Evolutionary conservation across 2,888 invertebrate genomes (phyloP), one percentile per base, ranked within the genome.

Genomic region (Diploptera punctata): DNA sequence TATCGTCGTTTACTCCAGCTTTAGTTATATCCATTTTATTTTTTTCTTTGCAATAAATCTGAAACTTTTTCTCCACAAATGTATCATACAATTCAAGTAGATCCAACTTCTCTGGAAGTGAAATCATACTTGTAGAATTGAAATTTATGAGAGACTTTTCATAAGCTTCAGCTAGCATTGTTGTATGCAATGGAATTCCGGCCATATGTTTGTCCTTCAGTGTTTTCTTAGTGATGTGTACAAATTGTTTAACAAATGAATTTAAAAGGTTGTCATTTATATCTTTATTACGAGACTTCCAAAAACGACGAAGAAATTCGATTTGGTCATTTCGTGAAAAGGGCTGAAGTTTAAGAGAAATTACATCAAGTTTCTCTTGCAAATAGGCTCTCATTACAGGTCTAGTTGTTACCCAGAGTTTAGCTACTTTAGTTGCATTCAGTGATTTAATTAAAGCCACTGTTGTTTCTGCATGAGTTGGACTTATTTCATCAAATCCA

Each of bases 401-500:
- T 21, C 73, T 31, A 2, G 73, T 57, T 19, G 73, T 71, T 29
- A 73, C 43, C 67, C 67, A 73, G 29, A 73, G 26, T 68, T 47
- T 57, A 1, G 5, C 29, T 13, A 71, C 29, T 7, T 38, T 44
- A 3, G 68, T 67, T 4, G 26, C 7, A 3, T 31, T 67, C 2
- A 73, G 26, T 13, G 33, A 10, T 29, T 57, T 71, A 13, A 71
- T 19, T 29, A 73, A 31, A 13, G 16, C 29, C 1, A 52, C 31
- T 16, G 71, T 38, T 1, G 18, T 54, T 19, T 68, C 61, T 3
- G 33, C 68, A n/a, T 54, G 68, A 1, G n/a, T 5, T 3, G 73
- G 71, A 52, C 54, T 52, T 9, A 75, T 62, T 31, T 75, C 75
- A 57, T 75, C 75, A 49, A 73, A 70, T 10, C 73, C 73, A 67